These are phyloP conservation scores for Oryzias celebensis DNA, from an alignment of 2,113 vertebrate species.

Conservation along the genomic window DNA sequence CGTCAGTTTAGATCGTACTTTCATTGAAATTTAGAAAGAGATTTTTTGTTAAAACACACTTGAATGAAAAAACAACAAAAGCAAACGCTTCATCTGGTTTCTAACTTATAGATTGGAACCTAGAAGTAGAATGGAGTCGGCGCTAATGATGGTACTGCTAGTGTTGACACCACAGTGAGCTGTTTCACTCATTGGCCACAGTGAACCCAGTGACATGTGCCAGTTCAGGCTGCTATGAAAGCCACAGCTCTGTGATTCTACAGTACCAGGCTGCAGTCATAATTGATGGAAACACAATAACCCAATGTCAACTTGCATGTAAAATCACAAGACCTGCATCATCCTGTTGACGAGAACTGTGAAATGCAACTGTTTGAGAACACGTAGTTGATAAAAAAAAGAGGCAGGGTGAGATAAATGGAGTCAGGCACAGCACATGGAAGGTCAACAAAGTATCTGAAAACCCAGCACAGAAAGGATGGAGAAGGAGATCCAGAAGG, in stretches of 20 bases:
- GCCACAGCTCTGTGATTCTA: conserved; percentile 38
- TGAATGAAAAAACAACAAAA: neutral
- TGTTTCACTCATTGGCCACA: conserved; percentile 33
- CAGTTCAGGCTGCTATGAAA: conserved; percentile 30
- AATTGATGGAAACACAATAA: conserved; percentile 37
- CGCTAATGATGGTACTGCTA: conserved; percentile 20
- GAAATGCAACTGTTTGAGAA: conserved; percentile 8
- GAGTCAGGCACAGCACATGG: neutral
- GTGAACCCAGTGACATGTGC: conserved; percentile 54
- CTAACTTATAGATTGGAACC: conserved; percentile 9
- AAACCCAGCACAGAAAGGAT: conserved; percentile 17
- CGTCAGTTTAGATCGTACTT: too few relatives aligned
- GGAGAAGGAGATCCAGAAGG: conserved; percentile 30
- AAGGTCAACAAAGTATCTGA: conserved; percentile 14
- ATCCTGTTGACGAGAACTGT: conserved; percentile 27
- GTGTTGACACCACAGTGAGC: conserved; percentile 38
- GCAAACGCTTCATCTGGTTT: neutral
- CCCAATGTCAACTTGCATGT: conserved; percentile 27
- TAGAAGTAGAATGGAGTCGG: conserved; percentile 18
- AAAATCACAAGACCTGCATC: conserved; percentile 42
- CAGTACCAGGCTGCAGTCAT: conserved; percentile 25
- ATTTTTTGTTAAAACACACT: neutral
- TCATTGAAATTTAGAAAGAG: neutral
- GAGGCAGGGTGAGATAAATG: neutral
- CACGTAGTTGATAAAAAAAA: neutral